Evolutionary conservation across 2,888 invertebrate species (phyloP).

Genomic region (Poecilobothrus nobilitatus): DNA sequence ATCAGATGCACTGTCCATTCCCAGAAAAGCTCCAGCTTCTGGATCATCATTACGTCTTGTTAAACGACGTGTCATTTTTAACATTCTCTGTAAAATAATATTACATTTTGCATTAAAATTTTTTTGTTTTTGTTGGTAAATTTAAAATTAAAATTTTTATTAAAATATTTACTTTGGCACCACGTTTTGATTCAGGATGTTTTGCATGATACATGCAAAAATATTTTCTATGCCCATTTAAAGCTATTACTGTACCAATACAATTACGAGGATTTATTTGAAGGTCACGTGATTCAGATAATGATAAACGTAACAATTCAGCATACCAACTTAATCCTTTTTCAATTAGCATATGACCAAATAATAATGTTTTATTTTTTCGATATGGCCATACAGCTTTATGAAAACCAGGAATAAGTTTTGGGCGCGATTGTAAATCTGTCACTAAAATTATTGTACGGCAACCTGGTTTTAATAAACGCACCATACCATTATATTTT

Average conservation of each 20-base stretch:
- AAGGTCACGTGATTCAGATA: conserved; percentile 71
- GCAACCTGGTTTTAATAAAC: conserved; percentile 88
- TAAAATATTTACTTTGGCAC: conserved; percentile 51
- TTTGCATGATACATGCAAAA: conserved; percentile 98
- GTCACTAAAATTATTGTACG: conserved; percentile 85
- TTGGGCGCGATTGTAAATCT: conserved; percentile 77
- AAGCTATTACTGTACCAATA: conserved; percentile 88
- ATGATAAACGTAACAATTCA: conserved; percentile 75
- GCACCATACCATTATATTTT: conserved; percentile 89
- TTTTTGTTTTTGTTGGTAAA: background rate
- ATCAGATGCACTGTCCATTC: conserved; percentile 62
- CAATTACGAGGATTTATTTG: conserved; percentile 94
- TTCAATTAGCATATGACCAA: conserved; percentile 87
- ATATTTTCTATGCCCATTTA: conserved; percentile 95
- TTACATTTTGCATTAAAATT: no score
- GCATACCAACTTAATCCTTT: conserved; percentile 91
- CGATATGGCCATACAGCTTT: conserved; percentile 92
- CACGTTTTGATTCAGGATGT: conserved; percentile 70
- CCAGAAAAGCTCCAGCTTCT: conserved; percentile 78
- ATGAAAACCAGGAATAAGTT: conserved; percentile 84
- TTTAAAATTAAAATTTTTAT: background rate
- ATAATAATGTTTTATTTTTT: conserved; percentile 92
- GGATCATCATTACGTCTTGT: conserved; percentile 53
- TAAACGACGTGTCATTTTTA: conserved; percentile 57
- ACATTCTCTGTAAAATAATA: conserved; percentile 56